Evolutionary conservation across 1,140 invertebrate genomes (phyloP).

Genomic region (Thereuonema tuberculata): DNA sequence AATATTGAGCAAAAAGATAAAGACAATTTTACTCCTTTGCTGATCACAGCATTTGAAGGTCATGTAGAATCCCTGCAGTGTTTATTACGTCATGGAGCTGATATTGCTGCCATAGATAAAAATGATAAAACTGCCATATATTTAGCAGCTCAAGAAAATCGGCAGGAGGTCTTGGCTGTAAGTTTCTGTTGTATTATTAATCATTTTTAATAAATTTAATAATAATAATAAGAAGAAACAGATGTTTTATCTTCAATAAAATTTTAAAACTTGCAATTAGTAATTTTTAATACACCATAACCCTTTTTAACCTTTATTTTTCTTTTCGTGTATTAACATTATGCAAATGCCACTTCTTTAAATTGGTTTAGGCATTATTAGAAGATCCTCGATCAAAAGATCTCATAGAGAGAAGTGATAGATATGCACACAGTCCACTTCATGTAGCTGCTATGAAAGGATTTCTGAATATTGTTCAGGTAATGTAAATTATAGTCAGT

Average conservation of each 20-base stretch:
- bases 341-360: neutral
- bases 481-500: slow-evolving; percentile 12
- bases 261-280: too few relatives aligned
- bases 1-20: slow-evolving; percentile 29
- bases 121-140: slow-evolving; percentile 33
- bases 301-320: neutral
- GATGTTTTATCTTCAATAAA: too few relatives aligned
- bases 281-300: too few relatives aligned
- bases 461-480: slow-evolving; percentile 28
- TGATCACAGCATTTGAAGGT: slow-evolving; percentile 30
- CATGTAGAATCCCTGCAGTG: slow-evolving; percentile 26
- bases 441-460: slow-evolving; percentile 34
- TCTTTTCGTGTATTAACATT: neutral
- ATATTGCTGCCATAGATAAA: slow-evolving; percentile 29
- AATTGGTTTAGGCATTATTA: slow-evolving; percentile 17
- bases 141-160: slow-evolving; percentile 30
- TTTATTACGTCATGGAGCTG: slow-evolving; percentile 26
- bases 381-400: slow-evolving; percentile 18
- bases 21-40: slow-evolving; percentile 36
- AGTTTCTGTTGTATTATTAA: too few relatives aligned
- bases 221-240: too few relatives aligned
- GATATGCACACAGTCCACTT: slow-evolving; percentile 33
- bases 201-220: too few relatives aligned
- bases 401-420: slow-evolving; percentile 31
- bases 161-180: slow-evolving; percentile 25